Evolutionary conservation across 1,140 invertebrate genomes (phyloP), one percentile per base, ranked within the genome.

Genomic region (Neodiprion virginianus): DNA sequence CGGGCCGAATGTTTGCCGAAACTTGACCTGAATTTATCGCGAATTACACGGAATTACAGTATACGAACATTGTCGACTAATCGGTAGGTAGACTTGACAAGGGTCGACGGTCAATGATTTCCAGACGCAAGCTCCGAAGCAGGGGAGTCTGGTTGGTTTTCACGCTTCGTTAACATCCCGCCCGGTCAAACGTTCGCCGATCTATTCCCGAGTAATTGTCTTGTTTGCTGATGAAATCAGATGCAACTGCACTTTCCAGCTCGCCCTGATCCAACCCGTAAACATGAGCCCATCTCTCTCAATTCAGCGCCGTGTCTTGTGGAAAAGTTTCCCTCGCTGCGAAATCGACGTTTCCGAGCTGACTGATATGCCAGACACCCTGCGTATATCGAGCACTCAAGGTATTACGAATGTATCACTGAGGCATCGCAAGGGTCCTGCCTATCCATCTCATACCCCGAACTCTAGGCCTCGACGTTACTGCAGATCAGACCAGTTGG

Each of bases 331-430:
- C 53, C 11, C 53, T n/a, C 8, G 7, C 53, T 61, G 7, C 53
- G n/a, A 61, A 61, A 61, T 61, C 53, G 53, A 61, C 53, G 53
- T 61, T 61, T 8, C 53, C 53, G 11, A 61, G 11, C n/a, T 61
- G 53, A 61, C 8, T 61, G 53, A 61, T 61, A 61, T 8, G 28
- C 28, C 28, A 40, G 28, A 40, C 28, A 40, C 53, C 53, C n/a
- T 17, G n/a, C 53, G n/a, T 17, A 61, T 40, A 40, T 40, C n/a
- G 28, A 61, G 53, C 53, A 61, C 53, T 61, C 53, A 17, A 12
- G n/a, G 8, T 61, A 61, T 61, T 61, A 61, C 11, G n/a, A 61
- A 61, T 61, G 53, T 61, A 61, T 61, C 53, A 61, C n/a, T 61
- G 53, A 61, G n/a, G 53, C 53, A 61, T 17, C 5, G n/a, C n/a